Evolutionary conservation across 2,888 invertebrate genomes (phyloP), one percentile per base, ranked within the genome.

Genomic region (Drosophila dives): DNA sequence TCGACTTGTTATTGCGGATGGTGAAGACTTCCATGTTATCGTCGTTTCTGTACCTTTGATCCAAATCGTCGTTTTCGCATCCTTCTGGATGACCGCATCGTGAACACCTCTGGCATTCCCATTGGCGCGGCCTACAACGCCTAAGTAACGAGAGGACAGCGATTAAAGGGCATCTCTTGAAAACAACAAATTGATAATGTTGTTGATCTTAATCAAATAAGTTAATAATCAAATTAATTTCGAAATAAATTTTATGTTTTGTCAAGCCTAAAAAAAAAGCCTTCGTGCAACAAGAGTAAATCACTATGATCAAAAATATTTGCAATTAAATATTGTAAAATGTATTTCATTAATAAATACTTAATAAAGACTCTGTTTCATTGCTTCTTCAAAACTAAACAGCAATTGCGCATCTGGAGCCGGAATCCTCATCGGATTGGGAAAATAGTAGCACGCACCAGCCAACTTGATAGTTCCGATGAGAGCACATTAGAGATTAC

Each of bases 401-500:
- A 12, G 42, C 26, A n/a, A n/a, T n/a, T n/a, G 74, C 53, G 10
- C 70, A 82, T 26, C 38, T n/a, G 7, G 80, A 83, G 0, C 69
- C 83, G 1, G 77, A 84, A 11, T 91, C 94, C 38, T 93, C 94
- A n/a, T 92, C 92, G 33, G 95, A 95, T 83, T 95, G 95, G 95
- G 95, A 94, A 87, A 94, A 95, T 82, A 95, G 95, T 69, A 29
- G 93, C 95, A 15, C 94, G 94, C 78, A 95, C 95, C 23, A 95
- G 95, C 0, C 95, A 95, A 74, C 89, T 95, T n/a, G 94, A 95
- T 70, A 94, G 94, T 0, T 94, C 95, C 62, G 95, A 95, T 80
- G 94, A 94, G 81, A 95, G 36, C 36, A 6, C 36, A 36, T 36
- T 36, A 15, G 0, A 36, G 48, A 93, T 93, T 0, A 94, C 94